Evolutionary conservation across 2,113 vertebrate species (phyloP).

Genomic region (Andinoacara biseriatus): DNA sequence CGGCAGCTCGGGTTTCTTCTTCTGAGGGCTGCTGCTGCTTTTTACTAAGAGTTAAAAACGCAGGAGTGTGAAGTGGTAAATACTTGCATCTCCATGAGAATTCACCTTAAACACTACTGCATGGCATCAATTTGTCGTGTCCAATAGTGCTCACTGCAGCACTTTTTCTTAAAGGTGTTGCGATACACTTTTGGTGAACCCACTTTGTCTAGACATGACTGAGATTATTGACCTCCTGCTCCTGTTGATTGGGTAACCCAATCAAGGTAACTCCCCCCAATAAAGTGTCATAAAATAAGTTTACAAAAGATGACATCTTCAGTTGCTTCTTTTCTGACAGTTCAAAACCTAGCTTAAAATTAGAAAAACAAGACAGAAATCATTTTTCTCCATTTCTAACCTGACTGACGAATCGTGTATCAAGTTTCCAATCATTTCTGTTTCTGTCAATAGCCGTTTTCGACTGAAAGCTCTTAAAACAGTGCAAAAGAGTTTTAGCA

Average conservation of each 20-base stretch:
- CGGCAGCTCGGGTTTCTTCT: slow-evolving; percentile 35
- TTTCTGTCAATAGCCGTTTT: neutral
- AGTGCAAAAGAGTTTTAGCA: neutral
- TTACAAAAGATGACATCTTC: neutral
- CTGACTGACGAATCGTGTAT: neutral
- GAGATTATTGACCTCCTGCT: neutral
- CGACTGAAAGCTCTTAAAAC: neutral
- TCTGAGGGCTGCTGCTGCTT: neutral
- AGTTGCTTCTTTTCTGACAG: neutral
- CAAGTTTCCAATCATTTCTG: neutral
- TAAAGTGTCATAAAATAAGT: neutral
- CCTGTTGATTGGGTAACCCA: neutral
- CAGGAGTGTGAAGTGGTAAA: neutral
- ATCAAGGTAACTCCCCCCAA: neutral
- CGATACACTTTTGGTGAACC: neutral
- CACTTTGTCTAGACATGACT: neutral
- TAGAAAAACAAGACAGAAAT: neutral
- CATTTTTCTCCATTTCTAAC: neutral
- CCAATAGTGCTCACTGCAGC: neutral
- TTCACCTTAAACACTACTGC: neutral
- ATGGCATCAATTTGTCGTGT: neutral
- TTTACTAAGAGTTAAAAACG: neutral
- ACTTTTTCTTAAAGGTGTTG: neutral
- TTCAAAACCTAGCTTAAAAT: neutral
- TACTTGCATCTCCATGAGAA: neutral